These are phyloP conservation scores for Eulemur rubriventer DNA, from an alignment of 2,797 vertebrate genomes.

Conservation along the genomic window DNA sequence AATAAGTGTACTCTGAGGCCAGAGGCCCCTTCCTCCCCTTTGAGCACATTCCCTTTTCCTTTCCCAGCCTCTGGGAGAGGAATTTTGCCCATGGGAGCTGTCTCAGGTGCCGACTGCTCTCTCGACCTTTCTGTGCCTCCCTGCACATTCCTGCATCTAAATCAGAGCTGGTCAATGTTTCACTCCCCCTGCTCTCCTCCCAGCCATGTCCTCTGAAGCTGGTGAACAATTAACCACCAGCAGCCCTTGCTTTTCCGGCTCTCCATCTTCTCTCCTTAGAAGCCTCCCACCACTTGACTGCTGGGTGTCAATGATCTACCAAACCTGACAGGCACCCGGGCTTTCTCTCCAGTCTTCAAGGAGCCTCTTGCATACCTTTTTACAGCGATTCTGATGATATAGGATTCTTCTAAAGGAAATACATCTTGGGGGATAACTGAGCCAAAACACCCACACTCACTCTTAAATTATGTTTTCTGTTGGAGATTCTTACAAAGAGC, in stretches of 20 bases:
- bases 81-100: conserved; percentile 67
- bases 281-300: background rate
- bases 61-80: conserved; percentile 21
- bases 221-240: conserved; percentile 79
- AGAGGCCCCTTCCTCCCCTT: conserved; percentile 51
- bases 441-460: background rate
- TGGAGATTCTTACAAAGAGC: background rate
- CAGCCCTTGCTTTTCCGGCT: background rate
- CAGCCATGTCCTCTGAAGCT: conserved; percentile 58
- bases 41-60: conserved; percentile 10
- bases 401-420: background rate
- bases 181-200: conserved; percentile 55
- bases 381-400: background rate
- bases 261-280: background rate
- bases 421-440: background rate
- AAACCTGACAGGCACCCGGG: rapidly evolving
- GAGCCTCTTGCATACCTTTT: background rate
- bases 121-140: conserved; percentile 55
- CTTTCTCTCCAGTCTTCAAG: background rate
- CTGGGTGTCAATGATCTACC: conserved; percentile 76
- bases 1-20: conserved; percentile 3
- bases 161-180: conserved; percentile 79
- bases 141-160: conserved; percentile 68
- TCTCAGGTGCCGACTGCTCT: conserved; percentile 64
- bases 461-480: background rate